Conservation (phyloP, 2,888 invertebrate species). For the Ichneumon xanthorius region DNA sequence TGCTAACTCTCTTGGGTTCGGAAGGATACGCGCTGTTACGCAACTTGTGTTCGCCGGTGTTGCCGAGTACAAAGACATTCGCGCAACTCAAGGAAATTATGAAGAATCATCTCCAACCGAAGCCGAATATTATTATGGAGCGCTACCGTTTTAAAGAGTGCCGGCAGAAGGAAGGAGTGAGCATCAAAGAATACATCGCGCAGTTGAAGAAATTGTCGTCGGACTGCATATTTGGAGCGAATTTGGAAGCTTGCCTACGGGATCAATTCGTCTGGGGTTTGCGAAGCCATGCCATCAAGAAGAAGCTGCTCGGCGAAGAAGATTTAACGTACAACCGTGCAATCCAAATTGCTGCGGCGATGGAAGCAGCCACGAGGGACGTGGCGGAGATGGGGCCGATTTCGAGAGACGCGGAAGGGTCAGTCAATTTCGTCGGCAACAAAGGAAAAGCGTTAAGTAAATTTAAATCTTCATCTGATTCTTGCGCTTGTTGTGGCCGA, state of each 20-base stretch:
- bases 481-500: constrained; percentile 45
- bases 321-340: constrained; percentile 1
- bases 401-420: not conserved
- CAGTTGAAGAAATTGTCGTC: constrained; percentile 46
- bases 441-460: constrained; percentile 22
- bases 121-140: constrained; percentile 61
- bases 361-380: constrained; percentile 32
- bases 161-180: constrained; percentile 52
- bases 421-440: not conserved
- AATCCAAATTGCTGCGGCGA: not conserved
- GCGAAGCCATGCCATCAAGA: constrained; percentile 22
- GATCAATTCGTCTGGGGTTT: constrained; percentile 50
- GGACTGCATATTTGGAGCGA: constrained; percentile 26
- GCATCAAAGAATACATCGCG: constrained; percentile 57
- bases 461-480: not conserved
- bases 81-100: constrained; percentile 55
- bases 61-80: constrained; percentile 55
- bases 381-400: constrained; percentile 30
- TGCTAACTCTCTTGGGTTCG: constrained; percentile 54
- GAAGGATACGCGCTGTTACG: constrained; percentile 58
- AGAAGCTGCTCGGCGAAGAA: constrained; percentile 37
- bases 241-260: constrained; percentile 1
- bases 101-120: constrained; percentile 63
- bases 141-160: constrained; percentile 65
- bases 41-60: constrained; percentile 61